These are phyloP conservation scores for Philaethria dido DNA, from an alignment of 2,888 invertebrate species.

Conservation along the genomic window DNA sequence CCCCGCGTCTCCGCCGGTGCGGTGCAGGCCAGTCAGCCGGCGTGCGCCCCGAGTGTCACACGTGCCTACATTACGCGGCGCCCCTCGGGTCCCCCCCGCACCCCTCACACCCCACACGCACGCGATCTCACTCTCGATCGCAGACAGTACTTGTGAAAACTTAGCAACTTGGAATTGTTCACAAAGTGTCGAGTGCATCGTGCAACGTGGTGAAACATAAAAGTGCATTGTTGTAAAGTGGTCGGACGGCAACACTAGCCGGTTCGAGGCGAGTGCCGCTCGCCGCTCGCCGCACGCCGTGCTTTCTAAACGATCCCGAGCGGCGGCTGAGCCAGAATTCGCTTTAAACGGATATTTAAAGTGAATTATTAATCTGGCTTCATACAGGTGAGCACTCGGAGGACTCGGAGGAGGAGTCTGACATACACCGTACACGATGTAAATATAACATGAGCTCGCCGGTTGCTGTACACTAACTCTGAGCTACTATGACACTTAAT, in stretches of 20 bases:
- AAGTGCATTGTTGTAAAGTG: slow-evolving; percentile 59
- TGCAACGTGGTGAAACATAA: slow-evolving; percentile 47
- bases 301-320: slow-evolving; percentile 65
- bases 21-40: slow-evolving; percentile 51
- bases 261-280: slow-evolving; percentile 54
- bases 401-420: too few relatives aligned
- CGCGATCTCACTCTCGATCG: slow-evolving; percentile 55
- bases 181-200: slow-evolving; percentile 48
- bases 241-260: slow-evolving; percentile 64
- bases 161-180: slow-evolving; percentile 40
- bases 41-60: slow-evolving; percentile 44
- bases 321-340: slow-evolving; percentile 43
- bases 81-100: slow-evolving; percentile 35
- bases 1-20: slow-evolving; percentile 39
- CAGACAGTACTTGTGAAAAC: slow-evolving; percentile 51
- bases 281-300: slow-evolving; percentile 48
- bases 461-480: neutral
- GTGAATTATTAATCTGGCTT: slow-evolving; percentile 50
- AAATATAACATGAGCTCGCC: slow-evolving; percentile 15
- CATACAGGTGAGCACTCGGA: slow-evolving; percentile 56
- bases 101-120: slow-evolving; percentile 57
- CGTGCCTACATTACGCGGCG: slow-evolving; percentile 4
- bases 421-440: neutral
- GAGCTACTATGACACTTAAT: neutral
- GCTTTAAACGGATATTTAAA: slow-evolving; percentile 41